Base-by-base conservation (phyloP, 2,113 vertebrate genomes). In the Colius striatus region DNA sequence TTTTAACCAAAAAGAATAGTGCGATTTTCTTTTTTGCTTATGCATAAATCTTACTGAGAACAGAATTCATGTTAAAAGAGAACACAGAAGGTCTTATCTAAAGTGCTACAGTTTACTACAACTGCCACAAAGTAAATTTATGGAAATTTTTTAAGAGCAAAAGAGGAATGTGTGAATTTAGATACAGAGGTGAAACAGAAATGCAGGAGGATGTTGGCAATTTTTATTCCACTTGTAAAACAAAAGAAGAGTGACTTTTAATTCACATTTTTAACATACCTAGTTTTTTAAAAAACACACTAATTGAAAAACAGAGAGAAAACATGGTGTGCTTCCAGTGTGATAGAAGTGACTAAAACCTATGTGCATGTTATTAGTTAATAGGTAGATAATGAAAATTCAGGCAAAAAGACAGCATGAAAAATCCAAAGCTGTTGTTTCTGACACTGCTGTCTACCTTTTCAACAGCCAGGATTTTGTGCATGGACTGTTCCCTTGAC, bases 91-190 rank as follows among this genome's bases (percentile, higher is more conserved):
- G 91, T 85, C 87, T 95, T 77, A 21, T 86, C 43, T 83, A 27
- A 94, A 94, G 82, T 93, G 95, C 95, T 94, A 63, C 29, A 60
- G 84, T 87, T 96, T 93, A 95, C 89, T 94, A 80, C 68, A 80
- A 92, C 85, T 94, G 85, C 72, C 79, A 86, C 85, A 70, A 73
- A 91, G 82, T 62, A 90, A 60, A 92, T 85, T 60, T 91, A 86
- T 92, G 82, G 48, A 67, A 22, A 54, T 89, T 78, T 88, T 86
- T 76, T 68, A 73, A 70, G 74, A 94, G 57, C 15, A 58, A 72
- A 94, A 79, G 78, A 71, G 7, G 26, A 93, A 92, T 55, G 83
- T 94, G 82, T 93, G 90, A 93, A 92, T 95, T 88, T 88, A 77
- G 32, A 95, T 92, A 34, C 90, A 95, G 82, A 50, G 82, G 72